Evolutionary conservation across 2,888 invertebrate genomes (phyloP), one percentile per base, ranked within the genome.

Genomic region (Pachliopta kotzebuea): DNA sequence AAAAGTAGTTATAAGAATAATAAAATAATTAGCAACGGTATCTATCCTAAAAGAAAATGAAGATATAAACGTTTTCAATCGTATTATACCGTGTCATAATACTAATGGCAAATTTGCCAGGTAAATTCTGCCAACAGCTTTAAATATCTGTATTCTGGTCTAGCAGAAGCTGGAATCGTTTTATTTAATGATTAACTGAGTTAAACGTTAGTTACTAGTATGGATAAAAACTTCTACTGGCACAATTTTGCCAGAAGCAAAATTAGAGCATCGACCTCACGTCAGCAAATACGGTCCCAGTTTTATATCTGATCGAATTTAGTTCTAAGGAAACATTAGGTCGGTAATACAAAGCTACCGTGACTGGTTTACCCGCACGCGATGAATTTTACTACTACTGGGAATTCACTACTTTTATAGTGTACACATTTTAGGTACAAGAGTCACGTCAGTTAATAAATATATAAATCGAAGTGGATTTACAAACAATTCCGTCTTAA

Each of bases 261-360:
- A 37, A 62, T 56, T 21, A 42, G 55, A 55, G n/a, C 55, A 54
- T 23, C 29, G 52, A 60, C 60, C 56, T 29, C 50, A 42, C 60
- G 31, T 37, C 56, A 18, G 31, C 24, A 56, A 37, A 49, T 23
- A 60, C 56, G 37, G 37, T 2, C 23, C 29, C 14, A 56, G 26
- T 62, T 57, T 53, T 57, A 57, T 59, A 64, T 64, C 56, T 52
- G 64, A 64, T 64, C 31, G 64, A 55, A 64, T 52, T 60, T 52
- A 54, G 53, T 63, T 64, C 37, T 50, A 56, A 24, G 55, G 60
- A 64, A 64, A 64, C 64, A 60, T 64, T 64, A 56, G 52, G 57
- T 56, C 7, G 62, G 57, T 52, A 56, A 61, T 45, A 52, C 42
- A 57, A 62, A 6, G 63, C 21, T 57, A 54, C 56, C 56, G 56